These are phyloP conservation scores for Palythoa heliodiscus DNA, from an alignment of 92 coral and sea anemone genomes.

Conservation along the genomic window DNA sequence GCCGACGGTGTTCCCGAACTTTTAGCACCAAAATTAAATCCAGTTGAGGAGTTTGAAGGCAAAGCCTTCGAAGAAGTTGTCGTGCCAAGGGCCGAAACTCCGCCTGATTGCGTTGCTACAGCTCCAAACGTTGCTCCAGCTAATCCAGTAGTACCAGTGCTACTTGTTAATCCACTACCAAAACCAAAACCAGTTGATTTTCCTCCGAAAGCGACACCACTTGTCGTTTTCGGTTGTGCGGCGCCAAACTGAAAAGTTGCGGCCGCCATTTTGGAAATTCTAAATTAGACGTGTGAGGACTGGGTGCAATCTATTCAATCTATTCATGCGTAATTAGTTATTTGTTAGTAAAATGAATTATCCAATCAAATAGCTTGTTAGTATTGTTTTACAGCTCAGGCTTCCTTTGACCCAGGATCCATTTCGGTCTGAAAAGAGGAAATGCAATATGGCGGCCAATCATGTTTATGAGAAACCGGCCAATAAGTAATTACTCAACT, in stretches of 20 bases:
- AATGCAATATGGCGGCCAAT: slow-evolving; percentile 41
- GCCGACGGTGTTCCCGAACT: slow-evolving; percentile 9
- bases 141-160: slow-evolving; percentile 7
- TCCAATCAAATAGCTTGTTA: slow-evolving; percentile 34
- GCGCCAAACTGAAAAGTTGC: slow-evolving; percentile 46
- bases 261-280: slow-evolving; percentile 33
- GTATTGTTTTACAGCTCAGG: background rate
- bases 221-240: slow-evolving; percentile 33
- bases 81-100: slow-evolving; percentile 32
- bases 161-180: slow-evolving; percentile 19
- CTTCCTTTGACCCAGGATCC: slow-evolving; percentile 19
- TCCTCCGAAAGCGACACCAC: slow-evolving; percentile 20
- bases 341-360: background rate
- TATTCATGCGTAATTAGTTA: background rate
- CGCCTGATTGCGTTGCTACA: slow-evolving; percentile 40
- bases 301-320: background rate
- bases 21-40: slow-evolving; percentile 31
- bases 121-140: slow-evolving; percentile 33
- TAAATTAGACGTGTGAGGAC: background rate
- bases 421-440: slow-evolving; percentile 29
- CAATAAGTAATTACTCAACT: background rate
- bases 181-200: slow-evolving; percentile 32
- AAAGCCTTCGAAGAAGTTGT: background rate
- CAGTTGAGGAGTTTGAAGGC: slow-evolving; percentile 26
- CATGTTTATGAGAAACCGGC: background rate